phyloP scores from a whole-genome alignment of 1,140 invertebrate genomes.

The Alviniconcha marisindica region DNA sequence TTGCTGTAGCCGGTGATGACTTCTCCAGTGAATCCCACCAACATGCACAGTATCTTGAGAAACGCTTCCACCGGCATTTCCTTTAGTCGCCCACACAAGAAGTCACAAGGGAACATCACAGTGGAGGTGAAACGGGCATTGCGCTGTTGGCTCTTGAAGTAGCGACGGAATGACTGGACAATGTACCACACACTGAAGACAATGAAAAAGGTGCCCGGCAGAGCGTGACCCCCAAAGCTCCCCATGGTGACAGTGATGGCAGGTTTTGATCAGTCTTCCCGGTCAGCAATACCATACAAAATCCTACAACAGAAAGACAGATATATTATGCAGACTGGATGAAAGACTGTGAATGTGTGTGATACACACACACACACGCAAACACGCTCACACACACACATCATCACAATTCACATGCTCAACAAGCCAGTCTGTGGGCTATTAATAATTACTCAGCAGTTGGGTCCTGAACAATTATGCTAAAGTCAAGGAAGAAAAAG shows the following conservation, averaged over 20 bases:
- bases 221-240: conserved; percentile 76
- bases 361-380: not conserved
- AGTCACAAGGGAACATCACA: conserved; percentile 69
- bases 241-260: conserved; percentile 75
- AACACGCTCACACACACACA: not conserved
- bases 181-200: conserved; percentile 78
- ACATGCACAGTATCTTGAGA: conserved; percentile 72
- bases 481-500: no score
- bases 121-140: conserved; percentile 68
- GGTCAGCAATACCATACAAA: not conserved
- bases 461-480: no score
- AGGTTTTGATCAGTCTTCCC: not conserved
- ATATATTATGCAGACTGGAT: not conserved
- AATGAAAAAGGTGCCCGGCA: conserved; percentile 78
- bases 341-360: not conserved
- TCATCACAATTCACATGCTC: not conserved
- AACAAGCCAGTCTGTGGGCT: not conserved
- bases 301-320: not conserved
- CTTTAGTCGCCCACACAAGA: conserved; percentile 64
- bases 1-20: conserved; percentile 75
- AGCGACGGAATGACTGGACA: conserved; percentile 71
- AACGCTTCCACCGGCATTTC: conserved; percentile 72
- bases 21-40: conserved; percentile 74
- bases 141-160: conserved; percentile 62
- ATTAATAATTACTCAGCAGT: no score